A percentile compares a stretch with the other conserved stretches of the same genome.
These are phyloP conservation scores for Dendrolimus punctatus DNA, from an alignment of 1,140 invertebrate species.

Conservation along the genomic window DNA sequence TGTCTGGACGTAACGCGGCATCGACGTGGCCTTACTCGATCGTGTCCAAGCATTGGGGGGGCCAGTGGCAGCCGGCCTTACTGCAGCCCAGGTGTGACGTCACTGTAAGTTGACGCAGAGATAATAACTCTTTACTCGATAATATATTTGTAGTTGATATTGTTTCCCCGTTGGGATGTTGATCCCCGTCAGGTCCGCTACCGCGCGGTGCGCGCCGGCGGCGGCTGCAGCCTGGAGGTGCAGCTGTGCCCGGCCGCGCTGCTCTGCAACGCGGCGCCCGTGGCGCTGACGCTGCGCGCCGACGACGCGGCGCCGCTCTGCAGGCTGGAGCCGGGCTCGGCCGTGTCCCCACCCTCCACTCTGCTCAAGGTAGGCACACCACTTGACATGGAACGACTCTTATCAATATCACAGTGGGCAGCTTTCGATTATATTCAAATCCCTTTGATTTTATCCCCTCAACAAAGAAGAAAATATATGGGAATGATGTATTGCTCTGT, in stretches of 20 bases:
- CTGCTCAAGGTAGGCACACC: conserved; percentile 38
- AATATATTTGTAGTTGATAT: too few species aligned
- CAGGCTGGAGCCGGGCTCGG: conserved; percentile 37
- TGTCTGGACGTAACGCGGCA: conserved; percentile 12
- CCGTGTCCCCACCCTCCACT: conserved; percentile 26
- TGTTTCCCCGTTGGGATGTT: too few species aligned
- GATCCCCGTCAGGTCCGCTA: too few species aligned
- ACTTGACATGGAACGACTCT: too few species aligned
- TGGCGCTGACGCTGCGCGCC: conserved; percentile 38
- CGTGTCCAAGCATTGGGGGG: conserved; percentile 32
- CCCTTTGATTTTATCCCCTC: too few species aligned
- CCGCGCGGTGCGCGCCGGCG: conserved; percentile 31
- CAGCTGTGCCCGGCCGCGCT: conserved; percentile 35
- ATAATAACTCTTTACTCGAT: background rate
- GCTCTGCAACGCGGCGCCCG: conserved; percentile 42
- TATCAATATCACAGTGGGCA: too few species aligned
- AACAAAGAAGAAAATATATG: too few species aligned
- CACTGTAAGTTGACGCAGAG: conserved; percentile 23
- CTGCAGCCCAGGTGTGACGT: conserved; percentile 42
- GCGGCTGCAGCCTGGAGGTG: conserved; percentile 41
- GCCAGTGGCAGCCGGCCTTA: conserved; percentile 29
- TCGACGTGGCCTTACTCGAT: conserved; percentile 42
- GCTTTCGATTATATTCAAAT: too few species aligned
- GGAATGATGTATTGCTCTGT: too few species aligned
- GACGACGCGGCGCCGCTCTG: conserved; percentile 51